Percentiles rank a stretch among this genome's conserved stretches.
phyloP scores from a whole-genome alignment of 2,888 invertebrate genomes.

The Nomada ferruginata region DNA sequence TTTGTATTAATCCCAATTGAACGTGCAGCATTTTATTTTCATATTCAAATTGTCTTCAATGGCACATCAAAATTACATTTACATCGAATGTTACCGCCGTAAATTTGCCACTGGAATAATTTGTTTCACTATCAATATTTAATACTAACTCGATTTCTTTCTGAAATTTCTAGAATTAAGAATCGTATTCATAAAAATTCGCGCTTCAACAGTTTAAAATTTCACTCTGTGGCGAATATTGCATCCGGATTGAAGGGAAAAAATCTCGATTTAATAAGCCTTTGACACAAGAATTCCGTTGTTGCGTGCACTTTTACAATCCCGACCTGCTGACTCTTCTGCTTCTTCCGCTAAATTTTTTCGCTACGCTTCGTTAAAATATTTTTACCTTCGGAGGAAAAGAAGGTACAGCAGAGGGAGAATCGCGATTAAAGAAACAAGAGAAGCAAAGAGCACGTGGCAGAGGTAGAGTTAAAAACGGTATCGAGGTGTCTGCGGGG shows the following conservation, averaged over 20 bases:
- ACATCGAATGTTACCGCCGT: too few species aligned
- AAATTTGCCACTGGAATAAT: too few species aligned
- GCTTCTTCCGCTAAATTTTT: conserved; percentile 1
- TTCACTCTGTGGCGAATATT: background rate
- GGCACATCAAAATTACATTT: too few species aligned
- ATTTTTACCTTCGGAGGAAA: background rate
- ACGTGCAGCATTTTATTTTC: too few species aligned
- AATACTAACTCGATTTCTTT: too few species aligned
- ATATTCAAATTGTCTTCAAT: too few species aligned
- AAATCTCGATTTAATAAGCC: conserved; percentile 12
- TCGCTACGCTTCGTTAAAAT: background rate
- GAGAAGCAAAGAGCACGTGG: background rate
- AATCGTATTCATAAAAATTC: too few species aligned
- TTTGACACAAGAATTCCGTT: background rate
- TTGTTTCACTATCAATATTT: too few species aligned
- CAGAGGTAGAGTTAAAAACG: background rate
- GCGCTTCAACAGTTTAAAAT: background rate
- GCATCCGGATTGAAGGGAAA: background rate
- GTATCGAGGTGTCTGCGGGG: background rate
- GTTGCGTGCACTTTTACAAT: background rate
- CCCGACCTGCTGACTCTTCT: background rate
- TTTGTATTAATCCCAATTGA: too few species aligned
- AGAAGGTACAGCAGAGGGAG: background rate
- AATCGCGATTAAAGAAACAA: background rate
- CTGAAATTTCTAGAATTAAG: too few species aligned